phyloP scores from a whole-genome alignment of 2,113 vertebrate species.

The Heterotilapia buettikoferi region DNA sequence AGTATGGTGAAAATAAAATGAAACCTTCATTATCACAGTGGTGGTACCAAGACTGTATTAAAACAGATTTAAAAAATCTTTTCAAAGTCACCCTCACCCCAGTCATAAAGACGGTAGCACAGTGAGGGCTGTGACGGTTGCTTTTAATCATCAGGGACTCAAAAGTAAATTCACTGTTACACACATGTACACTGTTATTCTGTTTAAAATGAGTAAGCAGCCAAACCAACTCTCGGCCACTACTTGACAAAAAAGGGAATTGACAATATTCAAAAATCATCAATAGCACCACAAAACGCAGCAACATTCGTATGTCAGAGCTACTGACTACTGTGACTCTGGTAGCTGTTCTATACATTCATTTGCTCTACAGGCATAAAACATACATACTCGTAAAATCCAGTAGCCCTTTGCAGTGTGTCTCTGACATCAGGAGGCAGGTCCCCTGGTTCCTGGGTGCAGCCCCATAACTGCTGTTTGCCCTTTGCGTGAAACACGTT shows the following conservation, averaged over 20 bases:
- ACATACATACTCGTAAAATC: conserved; percentile 89
- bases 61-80: background rate
- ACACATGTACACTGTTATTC: background rate
- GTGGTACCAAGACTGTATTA: background rate
- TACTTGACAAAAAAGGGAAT: background rate
- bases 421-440: conserved; percentile 83
- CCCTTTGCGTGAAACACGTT: conserved; percentile 96
- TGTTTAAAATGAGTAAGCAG: background rate
- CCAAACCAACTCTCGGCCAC: background rate
- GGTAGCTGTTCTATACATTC: background rate
- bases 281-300: background rate
- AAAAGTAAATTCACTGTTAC: background rate
- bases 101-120: background rate
- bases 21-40: background rate
- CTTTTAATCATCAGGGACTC: background rate
- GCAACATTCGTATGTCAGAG: background rate
- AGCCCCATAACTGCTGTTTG: conserved; percentile 88
- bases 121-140: background rate
- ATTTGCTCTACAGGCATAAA: background rate
- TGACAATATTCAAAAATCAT: background rate
- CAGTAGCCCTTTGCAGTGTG: conserved; percentile 83
- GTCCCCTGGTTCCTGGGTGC: conserved; percentile 82
- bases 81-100: background rate
- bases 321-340: background rate
- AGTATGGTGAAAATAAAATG: background rate